Evolutionary conservation across 2,113 vertebrate genomes (phyloP).

Genomic region (Hyperoodon ampullatus): DNA sequence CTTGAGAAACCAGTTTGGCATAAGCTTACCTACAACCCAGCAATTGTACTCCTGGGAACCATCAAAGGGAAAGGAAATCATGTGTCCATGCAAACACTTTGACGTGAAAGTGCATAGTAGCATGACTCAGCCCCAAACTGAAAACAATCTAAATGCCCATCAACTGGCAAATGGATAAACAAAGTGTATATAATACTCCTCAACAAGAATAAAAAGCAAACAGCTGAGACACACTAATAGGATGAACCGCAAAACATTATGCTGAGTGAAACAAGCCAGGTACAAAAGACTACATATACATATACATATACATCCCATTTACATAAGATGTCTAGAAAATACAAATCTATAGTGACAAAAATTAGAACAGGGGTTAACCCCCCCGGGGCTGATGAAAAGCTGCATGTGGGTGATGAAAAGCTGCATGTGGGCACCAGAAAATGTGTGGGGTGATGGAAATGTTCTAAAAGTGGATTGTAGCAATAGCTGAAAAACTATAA

Average conservation of each 20-base stretch:
- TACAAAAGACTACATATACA: background rate
- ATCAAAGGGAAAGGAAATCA: background rate
- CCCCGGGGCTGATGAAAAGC: background rate
- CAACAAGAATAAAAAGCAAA: background rate
- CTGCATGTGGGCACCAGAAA: background rate
- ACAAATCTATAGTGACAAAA: background rate
- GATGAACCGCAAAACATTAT: background rate
- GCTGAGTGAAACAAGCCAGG: background rate
- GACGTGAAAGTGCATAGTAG: background rate
- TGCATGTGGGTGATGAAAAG: background rate
- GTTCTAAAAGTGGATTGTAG: background rate
- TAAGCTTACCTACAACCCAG: background rate
- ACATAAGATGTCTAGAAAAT: background rate
- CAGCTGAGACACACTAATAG: background rate
- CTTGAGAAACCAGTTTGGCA: background rate
- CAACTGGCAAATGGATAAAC: background rate
- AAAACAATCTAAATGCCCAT: background rate
- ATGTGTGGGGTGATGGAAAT: background rate
- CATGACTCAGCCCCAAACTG: background rate
- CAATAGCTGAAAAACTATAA: background rate
- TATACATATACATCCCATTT: background rate
- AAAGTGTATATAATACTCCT: background rate
- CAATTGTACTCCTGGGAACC: background rate
- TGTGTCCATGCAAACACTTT: background rate
- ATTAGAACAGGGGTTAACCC: background rate